Evolutionary conservation across 2,113 vertebrate species (phyloP).

Genomic region (Stomatorhinus ivindoensis): DNA sequence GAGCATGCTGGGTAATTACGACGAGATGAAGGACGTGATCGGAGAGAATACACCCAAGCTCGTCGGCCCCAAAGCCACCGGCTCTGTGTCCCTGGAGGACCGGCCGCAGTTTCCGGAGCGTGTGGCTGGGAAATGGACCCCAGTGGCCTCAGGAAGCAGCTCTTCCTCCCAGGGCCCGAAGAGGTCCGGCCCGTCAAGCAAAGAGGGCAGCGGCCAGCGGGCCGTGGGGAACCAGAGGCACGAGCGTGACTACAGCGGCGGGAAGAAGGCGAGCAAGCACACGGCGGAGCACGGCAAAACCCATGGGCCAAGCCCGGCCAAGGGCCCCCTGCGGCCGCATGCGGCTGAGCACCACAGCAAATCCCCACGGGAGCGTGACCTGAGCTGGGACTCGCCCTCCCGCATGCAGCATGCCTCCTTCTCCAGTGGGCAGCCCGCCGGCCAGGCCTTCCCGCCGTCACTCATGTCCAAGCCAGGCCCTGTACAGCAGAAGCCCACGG

Average conservation of each 20-base stretch:
- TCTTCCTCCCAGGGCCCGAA: slow-evolving; percentile 77
- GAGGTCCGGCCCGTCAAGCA: slow-evolving; percentile 70
- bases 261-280: slow-evolving; percentile 86
- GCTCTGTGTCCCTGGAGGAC: slow-evolving; percentile 77
- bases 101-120: slow-evolving; percentile 80
- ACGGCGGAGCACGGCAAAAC: slow-evolving; percentile 85
- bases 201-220: slow-evolving; percentile 66
- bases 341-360: slow-evolving; percentile 75
- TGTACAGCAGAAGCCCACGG: slow-evolving; percentile 95
- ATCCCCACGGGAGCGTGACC: slow-evolving; percentile 85
- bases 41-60: slow-evolving; percentile 85
- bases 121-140: slow-evolving; percentile 82
- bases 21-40: slow-evolving; percentile 95
- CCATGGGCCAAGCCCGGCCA: slow-evolving; percentile 80
- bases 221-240: slow-evolving; percentile 72
- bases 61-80: slow-evolving; percentile 71
- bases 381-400: slow-evolving; percentile 93
- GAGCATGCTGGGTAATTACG: slow-evolving; percentile 99
- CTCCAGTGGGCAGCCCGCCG: slow-evolving; percentile 78
- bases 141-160: slow-evolving; percentile 78
- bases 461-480: slow-evolving; percentile 89
- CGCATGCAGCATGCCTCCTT: slow-evolving; percentile 81
- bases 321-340: slow-evolving; percentile 77
- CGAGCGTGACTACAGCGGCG: slow-evolving; percentile 67
- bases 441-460: slow-evolving; percentile 87